Evolutionary conservation across 2,888 invertebrate species (phyloP).

Genomic region (Teleiodes luculella): DNA sequence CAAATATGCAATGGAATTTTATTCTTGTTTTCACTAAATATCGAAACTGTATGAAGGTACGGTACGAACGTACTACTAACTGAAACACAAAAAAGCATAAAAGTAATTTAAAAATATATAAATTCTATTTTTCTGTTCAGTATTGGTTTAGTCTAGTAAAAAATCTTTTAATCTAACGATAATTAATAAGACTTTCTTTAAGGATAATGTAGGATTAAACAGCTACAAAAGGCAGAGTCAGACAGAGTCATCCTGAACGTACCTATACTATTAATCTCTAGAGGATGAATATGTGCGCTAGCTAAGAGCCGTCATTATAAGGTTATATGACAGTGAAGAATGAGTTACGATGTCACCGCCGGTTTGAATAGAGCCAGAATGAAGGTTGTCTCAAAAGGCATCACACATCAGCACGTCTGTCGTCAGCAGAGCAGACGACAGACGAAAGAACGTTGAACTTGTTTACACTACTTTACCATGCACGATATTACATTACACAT

Average conservation of each 20-base stretch:
- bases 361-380: slow-evolving; percentile 5
- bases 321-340: slow-evolving; percentile 27
- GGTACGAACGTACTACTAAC: too few relatives aligned
- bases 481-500: too few relatives aligned
- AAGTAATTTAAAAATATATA: too few relatives aligned
- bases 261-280: slow-evolving; percentile 11
- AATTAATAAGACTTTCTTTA: slow-evolving; percentile 15
- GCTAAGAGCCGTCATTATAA: slow-evolving; percentile 2
- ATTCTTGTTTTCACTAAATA: too few relatives aligned
- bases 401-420: slow-evolving; percentile 2
- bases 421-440: neutral
- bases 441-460: slow-evolving; percentile 9
- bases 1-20: too few relatives aligned
- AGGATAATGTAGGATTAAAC: slow-evolving; percentile 16
- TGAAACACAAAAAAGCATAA: too few relatives aligned
- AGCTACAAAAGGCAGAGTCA: neutral
- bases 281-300: slow-evolving; percentile 4
- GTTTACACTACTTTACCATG: neutral
- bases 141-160: too few relatives aligned
- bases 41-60: too few relatives aligned
- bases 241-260: slow-evolving; percentile 1
- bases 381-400: slow-evolving; percentile 1
- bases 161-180: too few relatives aligned
- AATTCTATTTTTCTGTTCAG: too few relatives aligned
- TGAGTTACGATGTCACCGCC: slow-evolving; percentile 13